Percentiles rank a stretch among this genome's conserved stretches.
Evolutionary conservation across 2,888 invertebrate species (phyloP).

Genomic region (Latrodectus hesperus): DNA sequence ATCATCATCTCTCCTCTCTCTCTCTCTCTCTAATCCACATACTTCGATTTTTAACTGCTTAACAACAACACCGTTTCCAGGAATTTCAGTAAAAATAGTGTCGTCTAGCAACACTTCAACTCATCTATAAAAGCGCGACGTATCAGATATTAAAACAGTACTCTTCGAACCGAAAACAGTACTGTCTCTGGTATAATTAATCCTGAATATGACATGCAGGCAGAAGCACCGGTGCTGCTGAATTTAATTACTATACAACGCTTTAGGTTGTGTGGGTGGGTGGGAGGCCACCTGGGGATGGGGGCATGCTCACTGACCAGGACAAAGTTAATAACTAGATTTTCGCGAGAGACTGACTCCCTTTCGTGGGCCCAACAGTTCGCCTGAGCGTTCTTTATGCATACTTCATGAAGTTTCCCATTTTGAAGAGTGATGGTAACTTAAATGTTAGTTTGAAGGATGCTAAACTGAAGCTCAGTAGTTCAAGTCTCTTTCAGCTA

Average conservation of each 20-base stretch:
- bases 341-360: slow-evolving; percentile 52
- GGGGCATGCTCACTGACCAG: slow-evolving; percentile 26
- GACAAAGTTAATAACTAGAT: slow-evolving; percentile 58
- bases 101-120: too few relatives aligned
- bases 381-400: slow-evolving; percentile 50
- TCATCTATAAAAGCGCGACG: background rate
- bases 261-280: background rate
- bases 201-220: slow-evolving; percentile 37
- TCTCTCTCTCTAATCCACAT: too few relatives aligned
- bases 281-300: background rate
- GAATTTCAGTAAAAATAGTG: too few relatives aligned
- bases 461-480: background rate
- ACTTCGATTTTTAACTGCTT: too few relatives aligned
- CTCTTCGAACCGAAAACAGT: slow-evolving; percentile 33
- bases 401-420: background rate
- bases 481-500: too few relatives aligned
- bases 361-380: background rate
- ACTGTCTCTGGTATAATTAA: slow-evolving; percentile 49
- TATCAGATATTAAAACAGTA: slow-evolving; percentile 53
- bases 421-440: slow-evolving; percentile 2
- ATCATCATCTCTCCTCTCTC: too few relatives aligned
- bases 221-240: background rate
- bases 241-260: slow-evolving; percentile 13
- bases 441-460: background rate
- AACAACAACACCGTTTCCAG: too few relatives aligned